Conservation (phyloP, 2,113 vertebrate species). For the Forbesichthys papilliferus region DNA sequence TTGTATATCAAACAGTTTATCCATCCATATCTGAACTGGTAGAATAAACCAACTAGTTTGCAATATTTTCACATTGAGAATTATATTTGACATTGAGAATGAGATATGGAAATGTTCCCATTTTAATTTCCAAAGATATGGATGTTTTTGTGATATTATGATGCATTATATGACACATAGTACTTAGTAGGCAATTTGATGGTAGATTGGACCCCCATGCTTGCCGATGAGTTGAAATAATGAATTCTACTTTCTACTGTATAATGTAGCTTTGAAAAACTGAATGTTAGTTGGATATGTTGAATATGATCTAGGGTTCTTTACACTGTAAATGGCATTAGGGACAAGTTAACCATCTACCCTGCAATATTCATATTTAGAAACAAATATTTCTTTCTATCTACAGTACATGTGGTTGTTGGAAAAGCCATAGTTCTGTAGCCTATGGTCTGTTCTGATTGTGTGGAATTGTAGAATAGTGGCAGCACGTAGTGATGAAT, state of each 20-base stretch:
- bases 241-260: background rate
- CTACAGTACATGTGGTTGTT: background rate
- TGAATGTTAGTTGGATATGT: background rate
- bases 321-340: conserved; percentile 9
- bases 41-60: conserved; percentile 22
- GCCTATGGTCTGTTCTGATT: conserved; percentile 7
- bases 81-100: background rate
- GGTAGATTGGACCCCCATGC: conserved; percentile 16
- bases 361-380: background rate
- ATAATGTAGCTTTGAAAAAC: conserved; percentile 26
- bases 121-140: conserved; percentile 30
- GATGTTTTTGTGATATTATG: conserved; percentile 28
- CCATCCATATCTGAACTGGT: conserved; percentile 41
- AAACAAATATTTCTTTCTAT: background rate
- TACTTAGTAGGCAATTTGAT: conserved; percentile 34
- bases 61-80: conserved; percentile 36
- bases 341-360: conserved; percentile 26
- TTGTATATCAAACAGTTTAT: conserved; percentile 35
- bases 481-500: conserved; percentile 1
- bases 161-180: conserved; percentile 50
- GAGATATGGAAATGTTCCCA: conserved; percentile 32
- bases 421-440: background rate
- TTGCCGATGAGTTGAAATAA: conserved; percentile 34
- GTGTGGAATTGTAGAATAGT: conserved; percentile 23
- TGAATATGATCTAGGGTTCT: too few species aligned